These are phyloP conservation scores for Pyrocephalus nanus DNA, from an alignment of 2,797 vertebrate genomes.

Conservation along the genomic window DNA sequence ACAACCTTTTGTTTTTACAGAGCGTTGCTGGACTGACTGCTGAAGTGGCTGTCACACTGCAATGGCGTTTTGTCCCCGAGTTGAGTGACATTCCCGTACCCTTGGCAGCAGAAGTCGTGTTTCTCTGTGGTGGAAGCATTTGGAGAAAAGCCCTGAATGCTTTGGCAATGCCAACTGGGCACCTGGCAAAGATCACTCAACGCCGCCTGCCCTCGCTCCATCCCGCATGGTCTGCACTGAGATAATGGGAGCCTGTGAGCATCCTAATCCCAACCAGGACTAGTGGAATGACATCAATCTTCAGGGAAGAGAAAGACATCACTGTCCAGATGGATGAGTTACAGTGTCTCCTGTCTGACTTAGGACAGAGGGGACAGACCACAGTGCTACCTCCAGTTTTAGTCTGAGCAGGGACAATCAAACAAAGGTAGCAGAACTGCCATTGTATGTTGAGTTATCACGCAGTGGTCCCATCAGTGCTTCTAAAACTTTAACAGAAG, in stretches of 20 bases:
- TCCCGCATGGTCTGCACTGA: neutral
- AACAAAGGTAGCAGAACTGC: neutral
- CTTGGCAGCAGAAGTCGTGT: slow-evolving; percentile 7
- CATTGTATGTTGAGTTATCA: fast-evolving
- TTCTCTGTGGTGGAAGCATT: neutral
- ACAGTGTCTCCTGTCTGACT: neutral
- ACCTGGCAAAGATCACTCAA: slow-evolving; percentile 68
- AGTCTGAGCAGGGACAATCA: fast-evolving
- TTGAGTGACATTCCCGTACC: neutral
- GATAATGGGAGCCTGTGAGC: slow-evolving; percentile 27
- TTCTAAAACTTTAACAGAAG: neutral
- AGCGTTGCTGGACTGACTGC: slow-evolving; percentile 8
- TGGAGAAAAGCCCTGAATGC: slow-evolving; percentile 32
- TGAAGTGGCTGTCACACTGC: slow-evolving; percentile 47
- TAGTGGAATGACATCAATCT: neutral
- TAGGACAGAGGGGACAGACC: neutral
- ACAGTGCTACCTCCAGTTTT: neutral
- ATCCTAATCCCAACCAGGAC: slow-evolving; percentile 7
- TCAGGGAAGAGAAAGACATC: neutral
- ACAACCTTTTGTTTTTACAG: neutral
- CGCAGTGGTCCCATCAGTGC: neutral
- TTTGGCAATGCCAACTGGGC: slow-evolving; percentile 25
- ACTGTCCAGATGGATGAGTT: neutral
- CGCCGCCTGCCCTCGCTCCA: neutral
- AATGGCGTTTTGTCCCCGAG: neutral